Evolutionary conservation across 2,888 invertebrate species (phyloP), one percentile per base, ranked within the genome.

Genomic region (Venustoraphidia nigricollis): DNA sequence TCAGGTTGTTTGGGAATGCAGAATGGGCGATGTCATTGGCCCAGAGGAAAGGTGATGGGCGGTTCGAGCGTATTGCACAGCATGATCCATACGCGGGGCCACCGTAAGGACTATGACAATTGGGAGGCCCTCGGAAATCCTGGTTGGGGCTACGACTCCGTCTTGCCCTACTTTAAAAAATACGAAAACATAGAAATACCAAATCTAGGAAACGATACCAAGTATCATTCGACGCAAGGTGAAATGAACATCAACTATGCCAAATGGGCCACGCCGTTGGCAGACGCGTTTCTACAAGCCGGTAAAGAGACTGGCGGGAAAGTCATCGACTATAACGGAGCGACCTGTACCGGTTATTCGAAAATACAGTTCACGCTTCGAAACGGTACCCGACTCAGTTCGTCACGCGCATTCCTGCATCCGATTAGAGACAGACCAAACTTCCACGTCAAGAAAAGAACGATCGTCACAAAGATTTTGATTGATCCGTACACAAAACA

Each of bases 41-140:
- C 89, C 0, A 73, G 86, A 47, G 90, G 90, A 48, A 88, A 87
- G 66, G 80, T 83, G 1, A 70, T 92, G 2, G 92, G 91, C 0
- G 93, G 93, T 0, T 86, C 86, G 5, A 87, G 87, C 39, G 88
- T 90, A 1, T 69, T 92, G 1, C 92, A 92, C 61, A 88, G 88
- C 37, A 92, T 93, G 92, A 75, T 92, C 1, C 93, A 94, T 65
- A 82, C 92, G 41, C 72, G 94, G 50, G 94, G 94, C 1, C 92
- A 92, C 64, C 74, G 77, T 44, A 71, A 83, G 1, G 93, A 94
- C 63, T 95, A 79, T 62, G 87, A 93, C 63, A 75, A 81, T 46
- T 95, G 94, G 94, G 86, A 83, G 34, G 70, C 74, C 0, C 67
- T 83, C 37, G 93, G 93, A 0, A 91, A 91, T 63, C 71, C 76